These are phyloP conservation scores for Raphicerus campestris DNA, from an alignment of 2,113 vertebrate genomes.

Conservation along the genomic window DNA sequence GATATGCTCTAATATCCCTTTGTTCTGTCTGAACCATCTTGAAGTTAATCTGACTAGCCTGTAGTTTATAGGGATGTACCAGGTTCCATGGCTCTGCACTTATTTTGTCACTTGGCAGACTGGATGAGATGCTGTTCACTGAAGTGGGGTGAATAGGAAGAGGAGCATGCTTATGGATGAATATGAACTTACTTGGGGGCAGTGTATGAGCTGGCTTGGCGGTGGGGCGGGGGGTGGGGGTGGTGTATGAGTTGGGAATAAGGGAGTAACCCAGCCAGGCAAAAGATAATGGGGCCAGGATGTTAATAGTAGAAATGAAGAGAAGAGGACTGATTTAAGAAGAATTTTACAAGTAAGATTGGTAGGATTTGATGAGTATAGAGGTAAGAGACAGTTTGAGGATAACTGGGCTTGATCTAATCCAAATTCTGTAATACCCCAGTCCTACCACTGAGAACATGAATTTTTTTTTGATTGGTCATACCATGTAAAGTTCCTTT, in stretches of 20 bases:
- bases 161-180: neutral
- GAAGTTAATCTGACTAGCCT: neutral
- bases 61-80: neutral
- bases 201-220: no score
- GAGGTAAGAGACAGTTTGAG: neutral
- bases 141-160: neutral
- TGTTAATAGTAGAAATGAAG: neutral
- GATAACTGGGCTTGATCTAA: neutral
- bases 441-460: neutral
- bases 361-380: neutral
- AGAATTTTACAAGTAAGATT: neutral
- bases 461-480: neutral
- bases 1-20: neutral
- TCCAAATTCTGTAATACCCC: neutral
- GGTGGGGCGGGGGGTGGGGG: no score
- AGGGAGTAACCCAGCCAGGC: neutral
- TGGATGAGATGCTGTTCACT: neutral
- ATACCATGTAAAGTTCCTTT: neutral
- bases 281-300: neutral
- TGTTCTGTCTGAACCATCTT: neutral
- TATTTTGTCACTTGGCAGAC: neutral
- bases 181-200: neutral
- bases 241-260: neutral
- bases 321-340: neutral
- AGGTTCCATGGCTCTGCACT: neutral